These are phyloP conservation scores for Zosterops japonicus DNA, from an alignment of 2,113 vertebrate genomes.

Conservation along the genomic window DNA sequence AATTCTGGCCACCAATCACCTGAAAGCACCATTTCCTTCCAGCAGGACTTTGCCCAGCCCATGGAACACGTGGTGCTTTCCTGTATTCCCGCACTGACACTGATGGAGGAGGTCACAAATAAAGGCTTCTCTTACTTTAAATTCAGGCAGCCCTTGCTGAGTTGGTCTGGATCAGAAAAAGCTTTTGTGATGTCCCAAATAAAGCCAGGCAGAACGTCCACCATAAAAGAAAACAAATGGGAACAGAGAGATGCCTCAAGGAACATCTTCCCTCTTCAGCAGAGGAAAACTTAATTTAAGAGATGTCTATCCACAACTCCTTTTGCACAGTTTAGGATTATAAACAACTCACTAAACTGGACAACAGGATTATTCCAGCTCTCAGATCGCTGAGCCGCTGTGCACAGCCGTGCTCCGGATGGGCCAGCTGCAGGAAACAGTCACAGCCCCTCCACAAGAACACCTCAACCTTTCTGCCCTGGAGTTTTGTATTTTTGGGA, in stretches of 20 bases:
- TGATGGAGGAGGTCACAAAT: background rate
- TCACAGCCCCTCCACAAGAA: rapidly evolving
- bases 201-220: background rate
- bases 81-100: background rate
- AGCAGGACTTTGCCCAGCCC: conserved; percentile 32
- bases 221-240: background rate
- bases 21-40: background rate
- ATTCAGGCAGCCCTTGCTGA: background rate
- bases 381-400: background rate
- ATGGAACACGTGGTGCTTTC: background rate
- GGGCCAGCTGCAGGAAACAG: background rate
- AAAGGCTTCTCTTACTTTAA: background rate
- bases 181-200: background rate
- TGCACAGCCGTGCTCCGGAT: background rate
- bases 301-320: background rate
- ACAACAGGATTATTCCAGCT: background rate
- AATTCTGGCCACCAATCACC: background rate
- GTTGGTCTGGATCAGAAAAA: background rate
- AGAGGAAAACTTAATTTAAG: background rate
- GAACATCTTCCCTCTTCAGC: background rate
- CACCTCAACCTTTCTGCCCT: background rate
- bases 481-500: background rate
- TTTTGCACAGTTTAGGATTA: background rate
- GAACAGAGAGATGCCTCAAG: background rate
- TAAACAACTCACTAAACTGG: background rate